These are phyloP conservation scores for Protobothrops mucrosquamatus DNA, from an alignment of 2,113 vertebrate species.

Conservation along the genomic window DNA sequence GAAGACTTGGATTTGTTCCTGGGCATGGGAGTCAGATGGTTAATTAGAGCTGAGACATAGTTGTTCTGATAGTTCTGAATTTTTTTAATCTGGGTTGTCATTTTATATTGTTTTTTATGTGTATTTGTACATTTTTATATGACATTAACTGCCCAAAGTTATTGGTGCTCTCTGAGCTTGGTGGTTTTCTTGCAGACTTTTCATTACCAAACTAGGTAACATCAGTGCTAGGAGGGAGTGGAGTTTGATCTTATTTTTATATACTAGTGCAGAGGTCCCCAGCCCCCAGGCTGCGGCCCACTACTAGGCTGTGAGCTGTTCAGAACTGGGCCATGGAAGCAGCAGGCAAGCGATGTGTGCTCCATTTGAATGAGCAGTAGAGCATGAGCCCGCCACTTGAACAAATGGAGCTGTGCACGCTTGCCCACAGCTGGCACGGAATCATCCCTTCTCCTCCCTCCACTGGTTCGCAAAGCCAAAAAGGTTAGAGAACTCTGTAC, in stretches of 20 bases:
- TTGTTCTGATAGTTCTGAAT: not conserved
- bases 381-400: not conserved
- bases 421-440: not conserved
- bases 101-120: not conserved
- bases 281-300: not conserved
- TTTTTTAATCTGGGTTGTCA: not conserved
- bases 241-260: not conserved
- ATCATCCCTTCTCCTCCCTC: not conserved
- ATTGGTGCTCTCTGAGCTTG: not conserved
- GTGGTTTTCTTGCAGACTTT: not conserved
- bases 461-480: not conserved
- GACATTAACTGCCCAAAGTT: not conserved
- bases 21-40: not conserved
- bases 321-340: not conserved
- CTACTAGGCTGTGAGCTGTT: not conserved
- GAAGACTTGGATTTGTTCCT: not conserved
- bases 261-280: not conserved
- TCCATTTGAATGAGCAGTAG: not conserved
- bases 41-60: not conserved
- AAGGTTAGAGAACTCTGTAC: not conserved
- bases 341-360: not conserved
- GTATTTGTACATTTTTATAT: not conserved
- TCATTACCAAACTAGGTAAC: not conserved
- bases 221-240: not conserved
- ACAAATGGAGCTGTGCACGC: not conserved